Evolutionary conservation across 2,113 vertebrate genomes (phyloP).

Genomic region (Pycnonotus jocosus): DNA sequence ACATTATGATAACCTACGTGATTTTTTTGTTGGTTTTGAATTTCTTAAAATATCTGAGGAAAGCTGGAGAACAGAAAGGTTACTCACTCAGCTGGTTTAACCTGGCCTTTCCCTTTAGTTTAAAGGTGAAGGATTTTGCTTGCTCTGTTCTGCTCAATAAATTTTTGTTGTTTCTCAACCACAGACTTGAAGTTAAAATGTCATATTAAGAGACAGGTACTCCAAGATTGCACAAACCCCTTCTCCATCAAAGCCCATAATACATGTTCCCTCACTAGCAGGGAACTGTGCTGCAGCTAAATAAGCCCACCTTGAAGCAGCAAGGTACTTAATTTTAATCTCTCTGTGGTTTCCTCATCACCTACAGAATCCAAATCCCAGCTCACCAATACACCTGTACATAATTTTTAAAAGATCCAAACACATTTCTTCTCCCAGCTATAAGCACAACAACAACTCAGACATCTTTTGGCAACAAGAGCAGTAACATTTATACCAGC

Average conservation of each 20-base stretch:
- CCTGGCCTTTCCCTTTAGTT: not conserved
- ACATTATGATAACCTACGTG: not conserved
- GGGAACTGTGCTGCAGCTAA: not conserved
- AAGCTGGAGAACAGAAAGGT: not conserved
- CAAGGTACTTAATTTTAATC: not conserved
- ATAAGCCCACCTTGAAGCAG: accelerated
- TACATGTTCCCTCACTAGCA: not conserved
- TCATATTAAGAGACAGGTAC: not conserved
- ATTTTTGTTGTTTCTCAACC: not conserved
- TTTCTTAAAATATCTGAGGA: not conserved
- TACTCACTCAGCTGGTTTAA: not conserved
- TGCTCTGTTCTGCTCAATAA: not conserved
- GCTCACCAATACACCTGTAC: not conserved
- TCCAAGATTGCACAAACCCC: not conserved
- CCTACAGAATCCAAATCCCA: not conserved
- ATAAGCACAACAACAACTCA: not conserved
- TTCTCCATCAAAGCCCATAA: not conserved
- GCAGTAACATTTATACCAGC: not conserved
- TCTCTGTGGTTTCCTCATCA: not conserved
- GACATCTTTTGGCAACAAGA: not conserved
- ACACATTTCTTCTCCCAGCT: not conserved
- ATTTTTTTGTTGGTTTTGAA: not conserved
- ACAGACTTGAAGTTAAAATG: not conserved
- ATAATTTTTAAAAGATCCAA: not conserved
- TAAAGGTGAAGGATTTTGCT: not conserved